Base-by-base conservation (phyloP, 2,888 invertebrate species). In the Leptothorax acervorum region DNA sequence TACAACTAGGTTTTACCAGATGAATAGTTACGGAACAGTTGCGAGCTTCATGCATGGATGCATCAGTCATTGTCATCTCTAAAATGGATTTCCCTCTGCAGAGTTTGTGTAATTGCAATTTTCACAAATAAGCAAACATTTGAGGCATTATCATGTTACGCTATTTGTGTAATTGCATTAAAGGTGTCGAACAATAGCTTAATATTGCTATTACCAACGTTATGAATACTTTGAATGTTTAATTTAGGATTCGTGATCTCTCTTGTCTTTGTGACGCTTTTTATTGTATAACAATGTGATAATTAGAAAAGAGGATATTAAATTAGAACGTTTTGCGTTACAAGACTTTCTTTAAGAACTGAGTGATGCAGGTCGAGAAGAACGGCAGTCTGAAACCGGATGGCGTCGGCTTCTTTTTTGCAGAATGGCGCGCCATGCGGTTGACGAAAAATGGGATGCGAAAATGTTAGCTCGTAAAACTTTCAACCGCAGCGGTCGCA, bases 381-480 rank as follows among this genome's bases (percentile, higher is more conserved):
- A 48, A n/a, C 23, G 12, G 12, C n/a, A 48, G 57, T 18, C 12
- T 31, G 11, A 75, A 63, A 39, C 48, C 18, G 48, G 3, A 51
- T 18, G 71, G n/a, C 45, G n/a, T 78, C 28, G 9, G n/a, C 11
- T 68, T 48, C 28, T 23, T 45, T 60, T 60, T 45, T 23, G 9
- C 28, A 2, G 5, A 45, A 31, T 31, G 12, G 42, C 18, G 70
- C 70, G 18, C 39, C 60, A 57, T 60, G 60, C 28, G 78, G 53
- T 45, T 31, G 35, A 70, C 42, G 55, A 68, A 68, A 78, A 68
- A 78, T 68, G 78, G 18, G 55, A 68, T 68, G 78, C 79, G 48
- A 71, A 79, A 71, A 71, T 71, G 79, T 79, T 35, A 45, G 57
- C 79, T 71, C 79, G 35, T 79, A 71, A 79, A 79, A 79, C 79